phyloP scores from a whole-genome alignment of 1,140 invertebrate species.

The Drosophila mayri region DNA sequence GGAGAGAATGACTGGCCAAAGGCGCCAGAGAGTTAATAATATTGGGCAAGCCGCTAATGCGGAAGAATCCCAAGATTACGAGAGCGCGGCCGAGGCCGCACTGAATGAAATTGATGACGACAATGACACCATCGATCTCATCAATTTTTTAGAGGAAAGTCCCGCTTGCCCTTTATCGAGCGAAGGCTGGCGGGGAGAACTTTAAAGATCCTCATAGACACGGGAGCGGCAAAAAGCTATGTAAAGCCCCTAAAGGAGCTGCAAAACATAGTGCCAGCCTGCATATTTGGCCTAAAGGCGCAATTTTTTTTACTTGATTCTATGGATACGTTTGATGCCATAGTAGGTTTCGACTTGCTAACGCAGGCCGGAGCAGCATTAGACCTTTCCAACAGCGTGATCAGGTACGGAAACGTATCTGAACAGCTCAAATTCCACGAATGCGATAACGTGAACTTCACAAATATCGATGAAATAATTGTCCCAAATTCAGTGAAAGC shows the following conservation, averaged over 20 bases:
- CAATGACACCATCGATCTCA: neutral
- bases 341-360: too few relatives aligned
- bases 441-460: too few relatives aligned
- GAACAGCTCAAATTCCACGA: too few relatives aligned
- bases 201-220: neutral
- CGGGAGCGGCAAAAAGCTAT: neutral
- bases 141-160: slow-evolving; percentile 1
- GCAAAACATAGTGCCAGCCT: neutral
- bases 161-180: neutral
- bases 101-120: neutral
- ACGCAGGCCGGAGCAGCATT: neutral
- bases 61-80: too few relatives aligned
- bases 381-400: slow-evolving; percentile 1
- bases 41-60: too few relatives aligned
- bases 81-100: neutral
- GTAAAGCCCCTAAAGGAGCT: neutral
- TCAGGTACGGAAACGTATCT: neutral
- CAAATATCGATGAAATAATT: too few relatives aligned
- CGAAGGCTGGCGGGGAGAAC: neutral
- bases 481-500: too few relatives aligned
- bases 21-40: too few relatives aligned
- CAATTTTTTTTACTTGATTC: slow-evolving; percentile 4
- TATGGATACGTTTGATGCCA: too few relatives aligned
- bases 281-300: neutral
- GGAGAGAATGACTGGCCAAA: too few relatives aligned